Evolutionary conservation across 2,113 vertebrate genomes (phyloP).

Genomic region (Mohoua ochrocephala): DNA sequence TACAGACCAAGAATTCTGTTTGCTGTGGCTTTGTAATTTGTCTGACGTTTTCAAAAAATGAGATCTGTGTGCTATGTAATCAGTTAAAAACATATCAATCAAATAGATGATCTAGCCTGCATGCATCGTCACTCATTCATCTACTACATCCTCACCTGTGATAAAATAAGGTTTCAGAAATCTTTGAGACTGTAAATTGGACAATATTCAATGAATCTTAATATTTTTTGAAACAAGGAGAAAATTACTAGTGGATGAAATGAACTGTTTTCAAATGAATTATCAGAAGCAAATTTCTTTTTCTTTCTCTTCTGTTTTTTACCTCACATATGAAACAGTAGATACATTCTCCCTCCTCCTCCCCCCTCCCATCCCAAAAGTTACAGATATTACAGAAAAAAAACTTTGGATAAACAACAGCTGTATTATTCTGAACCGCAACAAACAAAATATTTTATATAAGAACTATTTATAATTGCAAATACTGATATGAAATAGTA

Average conservation of each 20-base stretch:
- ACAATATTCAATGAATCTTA: background rate
- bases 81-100: background rate
- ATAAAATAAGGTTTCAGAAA: background rate
- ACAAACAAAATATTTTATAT: background rate
- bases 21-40: background rate
- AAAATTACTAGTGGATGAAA: slow-evolving; percentile 6
- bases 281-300: background rate
- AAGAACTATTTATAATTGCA: background rate
- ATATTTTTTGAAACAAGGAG: background rate
- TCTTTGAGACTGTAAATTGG: slow-evolving; percentile 21
- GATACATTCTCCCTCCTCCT: background rate
- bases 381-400: background rate
- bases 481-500: background rate
- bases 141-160: background rate
- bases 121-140: background rate
- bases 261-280: background rate
- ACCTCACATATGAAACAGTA: background rate
- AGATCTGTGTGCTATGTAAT: background rate
- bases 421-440: background rate
- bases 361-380: accelerated
- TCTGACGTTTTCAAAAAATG: background rate
- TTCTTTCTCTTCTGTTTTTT: background rate
- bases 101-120: background rate
- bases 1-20: background rate
- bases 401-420: background rate